Evolutionary conservation across 1,140 invertebrate species (phyloP).

Genomic region (Calliphora vicina): DNA sequence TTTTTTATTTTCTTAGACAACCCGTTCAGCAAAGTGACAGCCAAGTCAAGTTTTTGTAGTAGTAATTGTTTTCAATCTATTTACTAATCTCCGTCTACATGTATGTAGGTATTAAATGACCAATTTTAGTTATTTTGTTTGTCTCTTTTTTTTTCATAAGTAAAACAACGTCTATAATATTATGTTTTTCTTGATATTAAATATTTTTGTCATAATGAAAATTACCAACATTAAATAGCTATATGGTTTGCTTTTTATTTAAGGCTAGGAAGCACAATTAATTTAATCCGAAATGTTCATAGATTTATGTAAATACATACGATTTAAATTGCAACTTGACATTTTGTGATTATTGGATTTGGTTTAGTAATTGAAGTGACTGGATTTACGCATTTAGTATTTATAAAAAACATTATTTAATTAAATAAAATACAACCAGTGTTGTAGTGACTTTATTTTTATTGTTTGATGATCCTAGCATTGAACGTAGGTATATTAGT

Average conservation of each 20-base stretch:
- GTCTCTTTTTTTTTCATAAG: not conserved
- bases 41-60: not conserved
- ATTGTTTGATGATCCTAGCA: too few species aligned
- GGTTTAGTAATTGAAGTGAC: not conserved
- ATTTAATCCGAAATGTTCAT: not conserved
- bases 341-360: not conserved
- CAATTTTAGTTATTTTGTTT: not conserved
- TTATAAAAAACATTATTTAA: too few species aligned
- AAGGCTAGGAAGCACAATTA: not conserved
- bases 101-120: not conserved
- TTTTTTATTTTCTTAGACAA: not conserved
- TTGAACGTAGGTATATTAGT: too few species aligned
- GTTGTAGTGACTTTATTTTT: too few species aligned
- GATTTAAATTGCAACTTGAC: not conserved
- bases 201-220: conserved; percentile 11
- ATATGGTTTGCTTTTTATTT: not conserved
- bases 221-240: not conserved
- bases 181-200: not conserved
- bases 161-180: not conserved
- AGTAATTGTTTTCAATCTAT: not conserved
- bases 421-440: too few species aligned
- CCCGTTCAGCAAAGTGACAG: not conserved
- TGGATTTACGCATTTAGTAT: not conserved
- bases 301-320: not conserved
- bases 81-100: not conserved